These are phyloP conservation scores for Gulo gulo DNA, from an alignment of 2,113 vertebrate genomes.

Conservation along the genomic window DNA sequence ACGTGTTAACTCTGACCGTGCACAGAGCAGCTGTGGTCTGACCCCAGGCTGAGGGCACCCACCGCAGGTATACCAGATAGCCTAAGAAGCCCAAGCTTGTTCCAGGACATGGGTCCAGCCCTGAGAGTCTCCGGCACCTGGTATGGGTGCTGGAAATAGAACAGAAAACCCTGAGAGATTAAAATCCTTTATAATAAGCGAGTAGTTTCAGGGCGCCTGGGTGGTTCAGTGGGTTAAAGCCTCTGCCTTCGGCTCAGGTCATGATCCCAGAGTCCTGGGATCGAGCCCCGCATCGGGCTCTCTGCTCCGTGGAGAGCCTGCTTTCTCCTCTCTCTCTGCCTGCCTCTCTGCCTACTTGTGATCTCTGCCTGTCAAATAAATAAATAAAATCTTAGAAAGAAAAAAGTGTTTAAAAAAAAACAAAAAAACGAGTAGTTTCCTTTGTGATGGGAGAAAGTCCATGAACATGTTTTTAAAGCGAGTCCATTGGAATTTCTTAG, in stretches of 20 bases:
- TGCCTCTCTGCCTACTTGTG: too few relatives aligned
- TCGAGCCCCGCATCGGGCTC: too few relatives aligned
- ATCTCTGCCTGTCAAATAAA: too few relatives aligned
- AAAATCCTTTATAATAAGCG: neutral
- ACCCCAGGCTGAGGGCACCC: too few relatives aligned
- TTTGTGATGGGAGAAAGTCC: neutral
- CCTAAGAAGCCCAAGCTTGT: neutral
- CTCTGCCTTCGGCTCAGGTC: too few relatives aligned
- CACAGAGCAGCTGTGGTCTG: neutral
- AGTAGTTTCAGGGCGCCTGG: neutral
- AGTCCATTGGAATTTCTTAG: neutral
- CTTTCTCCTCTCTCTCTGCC: too few relatives aligned
- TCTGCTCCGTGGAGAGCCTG: too few relatives aligned
- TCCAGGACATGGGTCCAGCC: neutral
- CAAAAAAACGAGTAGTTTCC: neutral
- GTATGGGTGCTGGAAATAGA: too few relatives aligned
- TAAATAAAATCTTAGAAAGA: too few relatives aligned
- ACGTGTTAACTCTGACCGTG: accelerated
- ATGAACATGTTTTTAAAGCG: neutral
- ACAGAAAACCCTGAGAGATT: neutral
- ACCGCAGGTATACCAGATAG: neutral
- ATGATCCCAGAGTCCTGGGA: too few relatives aligned
- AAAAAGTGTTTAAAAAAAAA: too few relatives aligned
- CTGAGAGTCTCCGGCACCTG: neutral
- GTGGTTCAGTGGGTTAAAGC: too few relatives aligned